Evolutionary conservation across 2,113 vertebrate species (phyloP).

Genomic region (Calyptommatus sinebrachiatus): DNA sequence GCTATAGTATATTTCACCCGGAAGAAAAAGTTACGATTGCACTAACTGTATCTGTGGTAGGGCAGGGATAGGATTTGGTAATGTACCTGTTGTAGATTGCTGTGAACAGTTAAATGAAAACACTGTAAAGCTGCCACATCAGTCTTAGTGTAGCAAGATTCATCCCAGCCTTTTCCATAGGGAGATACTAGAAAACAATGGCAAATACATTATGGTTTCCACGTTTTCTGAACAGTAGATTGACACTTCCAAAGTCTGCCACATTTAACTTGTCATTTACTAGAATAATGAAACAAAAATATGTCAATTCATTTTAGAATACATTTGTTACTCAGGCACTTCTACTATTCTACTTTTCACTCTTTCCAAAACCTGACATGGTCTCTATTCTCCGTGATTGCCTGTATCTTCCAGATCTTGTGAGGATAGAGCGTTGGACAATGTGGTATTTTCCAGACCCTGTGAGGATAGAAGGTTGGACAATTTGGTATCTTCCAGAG

Average conservation of each 20-base stretch:
- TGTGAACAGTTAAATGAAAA: not conserved
- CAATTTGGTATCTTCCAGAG: too few relatives aligned
- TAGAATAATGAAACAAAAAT: not conserved
- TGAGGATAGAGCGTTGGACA: too few relatives aligned
- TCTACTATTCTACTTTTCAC: not conserved
- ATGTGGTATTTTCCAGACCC: too few relatives aligned
- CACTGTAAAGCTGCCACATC: not conserved
- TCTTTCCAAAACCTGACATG: not conserved
- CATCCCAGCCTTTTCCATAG: conserved; percentile 17
- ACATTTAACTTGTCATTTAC: not conserved
- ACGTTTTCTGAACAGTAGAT: not conserved
- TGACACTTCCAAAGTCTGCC: not conserved
- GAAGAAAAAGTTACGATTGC: not conserved
- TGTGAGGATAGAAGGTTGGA: too few relatives aligned
- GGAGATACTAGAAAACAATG: conserved; percentile 20
- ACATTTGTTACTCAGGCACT: not conserved
- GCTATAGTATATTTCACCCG: not conserved
- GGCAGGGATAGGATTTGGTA: not conserved
- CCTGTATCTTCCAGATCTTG: not conserved
- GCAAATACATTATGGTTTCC: not conserved
- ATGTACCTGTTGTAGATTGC: conserved; percentile 10
- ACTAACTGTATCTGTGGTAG: not conserved
- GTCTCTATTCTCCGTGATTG: not conserved
- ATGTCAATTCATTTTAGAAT: not conserved
- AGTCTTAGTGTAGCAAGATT: not conserved